Percentiles rank a stretch among this genome's conserved stretches.
Conservation (phyloP, 2,888 invertebrate species). For the Drosophila antonietae region DNA sequence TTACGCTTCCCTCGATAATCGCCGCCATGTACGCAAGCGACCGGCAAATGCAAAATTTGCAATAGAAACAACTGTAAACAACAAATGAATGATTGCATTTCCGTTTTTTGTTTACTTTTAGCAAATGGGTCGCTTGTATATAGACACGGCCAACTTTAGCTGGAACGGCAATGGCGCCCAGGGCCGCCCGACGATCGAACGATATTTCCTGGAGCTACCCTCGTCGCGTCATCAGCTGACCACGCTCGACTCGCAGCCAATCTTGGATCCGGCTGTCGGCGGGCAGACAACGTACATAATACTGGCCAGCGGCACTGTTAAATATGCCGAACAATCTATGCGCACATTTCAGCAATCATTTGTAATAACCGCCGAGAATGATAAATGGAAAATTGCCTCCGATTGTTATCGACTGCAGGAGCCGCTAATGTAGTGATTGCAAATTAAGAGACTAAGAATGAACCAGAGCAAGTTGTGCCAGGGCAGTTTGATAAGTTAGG, state of each 20-base stretch:
- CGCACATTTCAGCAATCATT: conserved; percentile 94
- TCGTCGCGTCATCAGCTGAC: conserved; percentile 90
- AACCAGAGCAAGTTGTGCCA: not conserved
- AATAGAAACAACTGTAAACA: not conserved
- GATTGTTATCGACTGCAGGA: conserved; percentile 94
- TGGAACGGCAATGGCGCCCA: conserved; percentile 96
- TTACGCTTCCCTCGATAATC: conserved; percentile 94
- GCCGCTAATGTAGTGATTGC: conserved; percentile 7
- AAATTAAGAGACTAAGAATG: not conserved
- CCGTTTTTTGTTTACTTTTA: conserved; percentile 74
- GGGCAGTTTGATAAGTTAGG: not conserved
- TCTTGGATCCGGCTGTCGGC: conserved; percentile 90
- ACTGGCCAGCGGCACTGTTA: conserved; percentile 92
- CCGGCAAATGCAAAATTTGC: conserved; percentile 5
- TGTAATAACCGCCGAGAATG: conserved; percentile 93
- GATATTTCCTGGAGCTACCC: conserved; percentile 93
- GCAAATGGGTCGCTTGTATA: conserved; percentile 92
- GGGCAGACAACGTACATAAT: conserved; percentile 93
- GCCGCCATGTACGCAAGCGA: conserved; percentile 88
- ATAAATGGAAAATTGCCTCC: conserved; percentile 97
- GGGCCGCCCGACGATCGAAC: conserved; percentile 93
- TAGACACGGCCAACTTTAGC: conserved; percentile 92
- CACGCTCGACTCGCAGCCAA: conserved; percentile 95
- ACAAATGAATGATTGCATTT: not conserved
- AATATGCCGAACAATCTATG: conserved; percentile 87